phyloP scores from a whole-genome alignment of 2,888 invertebrate species.

The Xanthorhoe spadicearia region DNA sequence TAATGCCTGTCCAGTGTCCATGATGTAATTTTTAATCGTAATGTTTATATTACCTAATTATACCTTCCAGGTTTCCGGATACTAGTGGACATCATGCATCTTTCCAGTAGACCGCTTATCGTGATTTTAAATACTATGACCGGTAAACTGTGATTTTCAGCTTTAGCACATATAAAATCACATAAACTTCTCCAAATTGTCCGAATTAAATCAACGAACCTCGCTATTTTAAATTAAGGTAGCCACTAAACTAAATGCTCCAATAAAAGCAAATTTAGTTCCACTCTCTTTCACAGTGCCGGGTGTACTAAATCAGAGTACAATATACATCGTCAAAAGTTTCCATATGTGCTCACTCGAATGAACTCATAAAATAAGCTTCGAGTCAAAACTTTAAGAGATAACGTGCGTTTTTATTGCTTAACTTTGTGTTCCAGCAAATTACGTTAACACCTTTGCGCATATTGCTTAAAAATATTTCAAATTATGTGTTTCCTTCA shows the following conservation, averaged over 20 bases:
- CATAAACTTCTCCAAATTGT: too few relatives aligned
- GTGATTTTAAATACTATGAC: too few relatives aligned
- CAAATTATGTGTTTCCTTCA: background rate
- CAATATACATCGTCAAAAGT: conserved; percentile 28
- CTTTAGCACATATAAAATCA: too few relatives aligned
- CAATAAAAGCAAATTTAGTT: background rate
- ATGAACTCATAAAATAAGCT: conserved; percentile 30
- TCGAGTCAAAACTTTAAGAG: conserved; percentile 28
- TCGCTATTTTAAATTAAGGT: too few relatives aligned
- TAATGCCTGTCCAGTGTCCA: too few relatives aligned
- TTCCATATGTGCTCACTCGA: conserved; percentile 18
- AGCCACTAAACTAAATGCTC: background rate
- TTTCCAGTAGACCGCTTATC: too few relatives aligned
- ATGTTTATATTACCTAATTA: too few relatives aligned
- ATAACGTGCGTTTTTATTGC: conserved; percentile 34
- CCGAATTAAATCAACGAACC: too few relatives aligned
- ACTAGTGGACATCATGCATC: too few relatives aligned
- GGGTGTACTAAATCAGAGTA: conserved; percentile 13
- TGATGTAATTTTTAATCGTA: too few relatives aligned
- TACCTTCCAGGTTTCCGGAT: too few relatives aligned
- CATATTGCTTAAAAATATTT: conserved; percentile 8
- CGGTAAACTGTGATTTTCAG: too few relatives aligned
- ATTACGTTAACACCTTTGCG: conserved; percentile 19
- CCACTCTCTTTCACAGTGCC: conserved; percentile 17
- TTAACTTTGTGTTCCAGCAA: conserved; percentile 31